Conservation (phyloP, 1,140 invertebrate genomes). For the Chymomyza costata region DNA sequence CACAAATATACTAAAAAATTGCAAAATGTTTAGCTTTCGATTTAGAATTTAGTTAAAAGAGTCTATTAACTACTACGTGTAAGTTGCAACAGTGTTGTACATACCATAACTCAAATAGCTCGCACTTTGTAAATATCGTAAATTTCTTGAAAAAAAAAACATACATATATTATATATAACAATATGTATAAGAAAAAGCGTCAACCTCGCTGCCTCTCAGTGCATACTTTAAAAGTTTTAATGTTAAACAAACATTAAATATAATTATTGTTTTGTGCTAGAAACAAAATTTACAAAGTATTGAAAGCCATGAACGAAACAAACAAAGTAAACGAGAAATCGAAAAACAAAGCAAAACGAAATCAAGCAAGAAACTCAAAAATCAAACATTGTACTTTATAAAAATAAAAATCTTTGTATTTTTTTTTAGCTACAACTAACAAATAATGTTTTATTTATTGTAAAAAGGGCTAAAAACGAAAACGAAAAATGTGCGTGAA, state of each 20-base stretch:
- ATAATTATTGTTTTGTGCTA: slow-evolving; percentile 1
- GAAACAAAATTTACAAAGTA: not conserved
- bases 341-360: slow-evolving; percentile 23
- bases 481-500: slow-evolving; percentile 37
- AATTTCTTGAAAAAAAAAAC: slow-evolving; percentile 1
- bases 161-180: slow-evolving; percentile 10
- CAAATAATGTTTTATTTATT: slow-evolving; percentile 49
- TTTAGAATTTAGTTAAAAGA: slow-evolving; percentile 8
- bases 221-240: slow-evolving; percentile 54
- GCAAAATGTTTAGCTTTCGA: slow-evolving; percentile 31
- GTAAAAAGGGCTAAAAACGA: no score
- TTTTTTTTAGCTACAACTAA: slow-evolving; percentile 38
- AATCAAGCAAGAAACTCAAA: slow-evolving; percentile 37
- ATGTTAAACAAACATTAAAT: slow-evolving; percentile 30
- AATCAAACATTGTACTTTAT: slow-evolving; percentile 13
- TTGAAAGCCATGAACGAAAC: no score
- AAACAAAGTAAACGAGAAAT: slow-evolving; percentile 16
- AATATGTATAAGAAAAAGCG: slow-evolving; percentile 32
- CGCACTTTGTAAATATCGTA: slow-evolving; percentile 46
- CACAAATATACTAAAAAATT: slow-evolving; percentile 45
- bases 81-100: slow-evolving; percentile 6
- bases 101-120: slow-evolving; percentile 42
- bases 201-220: slow-evolving; percentile 74
- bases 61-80: no score
- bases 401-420: slow-evolving; percentile 41